Evolutionary conservation across 2,113 vertebrate genomes (phyloP), one percentile per base, ranked within the genome.

Genomic region (Spheniscus mendiculus): DNA sequence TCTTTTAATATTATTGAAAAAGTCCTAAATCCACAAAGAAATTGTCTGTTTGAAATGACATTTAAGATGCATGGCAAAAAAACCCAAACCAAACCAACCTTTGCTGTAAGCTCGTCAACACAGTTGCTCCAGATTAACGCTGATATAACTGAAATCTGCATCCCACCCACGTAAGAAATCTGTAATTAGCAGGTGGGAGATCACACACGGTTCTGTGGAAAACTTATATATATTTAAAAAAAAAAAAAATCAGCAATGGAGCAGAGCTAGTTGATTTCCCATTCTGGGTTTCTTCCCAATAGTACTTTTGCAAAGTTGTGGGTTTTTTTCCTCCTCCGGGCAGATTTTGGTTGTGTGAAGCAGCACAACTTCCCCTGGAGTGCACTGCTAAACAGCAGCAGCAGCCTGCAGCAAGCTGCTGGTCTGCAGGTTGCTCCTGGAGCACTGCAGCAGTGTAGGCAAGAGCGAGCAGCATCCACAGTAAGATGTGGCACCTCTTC

Each of bases 111-210:
- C 56, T 96, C 80, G 76, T 95, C 81, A 72, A 12, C 92, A 66
- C 38, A 81, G 59, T 92, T 79, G 81, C 91, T 94, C 44, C 89
- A 96, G 87, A 94, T 92, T 85, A 96, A 76, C 1, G 30, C 53
- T 95, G 94, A 72, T 89, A 91, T 78, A 96, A 92, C 44, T 62
- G 78, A 91, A 95, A 93, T 94, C 81, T 87, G 81, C 66, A 85
- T 87, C 89, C 78, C 89, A 78, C 94, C 93, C 91, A 94, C 88
- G 0, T 56, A 91, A 82, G 77, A 96, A 96, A 82, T 85, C 78
- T 92, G 86, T 90, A 96, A 85, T 95, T 91, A 95, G 70, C 84
- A 93, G 78, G 94, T 96, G 93, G 94, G 94, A 96, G 87, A 91
- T 92, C 84, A 62, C 78, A 89, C 69, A 91, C 6, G 2, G 56